Percentiles rank a stretch among this genome's conserved stretches.
Conservation (phyloP, 2,888 invertebrate species). For the Unio delphinus region DNA sequence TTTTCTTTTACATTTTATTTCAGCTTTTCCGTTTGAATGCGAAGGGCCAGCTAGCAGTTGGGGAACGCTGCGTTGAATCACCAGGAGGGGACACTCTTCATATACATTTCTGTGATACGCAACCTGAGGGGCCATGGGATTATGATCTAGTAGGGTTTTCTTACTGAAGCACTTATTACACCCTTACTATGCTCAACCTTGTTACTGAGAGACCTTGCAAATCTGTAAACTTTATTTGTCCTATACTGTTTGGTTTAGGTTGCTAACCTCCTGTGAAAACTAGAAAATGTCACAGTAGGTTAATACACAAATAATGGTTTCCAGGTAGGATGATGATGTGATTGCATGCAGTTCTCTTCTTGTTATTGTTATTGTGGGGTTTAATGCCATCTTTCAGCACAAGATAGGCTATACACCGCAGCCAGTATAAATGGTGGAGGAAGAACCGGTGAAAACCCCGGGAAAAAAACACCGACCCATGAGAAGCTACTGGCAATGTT, state of each 20-base stretch:
- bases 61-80: conserved; percentile 95
- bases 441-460: too few species aligned
- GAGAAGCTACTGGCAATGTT: too few species aligned
- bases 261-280: too few species aligned
- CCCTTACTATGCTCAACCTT: background rate
- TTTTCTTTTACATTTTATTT: background rate
- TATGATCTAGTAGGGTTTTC: conserved; percentile 80
- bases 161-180: background rate
- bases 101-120: conserved; percentile 91
- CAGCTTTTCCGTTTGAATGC: conserved; percentile 92
- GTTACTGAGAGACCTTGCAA: background rate
- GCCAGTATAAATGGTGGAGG: too few species aligned
- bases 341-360: background rate
- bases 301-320: background rate
- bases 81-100: conserved; percentile 85
- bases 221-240: too few species aligned
- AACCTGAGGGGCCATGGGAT: conserved; percentile 95
- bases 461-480: too few species aligned
- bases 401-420: too few species aligned
- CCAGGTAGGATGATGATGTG: background rate
- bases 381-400: too few species aligned
- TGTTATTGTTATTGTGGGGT: background rate
- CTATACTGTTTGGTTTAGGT: too few species aligned
- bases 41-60: conserved; percentile 94
- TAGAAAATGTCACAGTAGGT: background rate